Base-by-base conservation (phyloP, 2,888 invertebrate species). In the Trichogramma evanescens region DNA sequence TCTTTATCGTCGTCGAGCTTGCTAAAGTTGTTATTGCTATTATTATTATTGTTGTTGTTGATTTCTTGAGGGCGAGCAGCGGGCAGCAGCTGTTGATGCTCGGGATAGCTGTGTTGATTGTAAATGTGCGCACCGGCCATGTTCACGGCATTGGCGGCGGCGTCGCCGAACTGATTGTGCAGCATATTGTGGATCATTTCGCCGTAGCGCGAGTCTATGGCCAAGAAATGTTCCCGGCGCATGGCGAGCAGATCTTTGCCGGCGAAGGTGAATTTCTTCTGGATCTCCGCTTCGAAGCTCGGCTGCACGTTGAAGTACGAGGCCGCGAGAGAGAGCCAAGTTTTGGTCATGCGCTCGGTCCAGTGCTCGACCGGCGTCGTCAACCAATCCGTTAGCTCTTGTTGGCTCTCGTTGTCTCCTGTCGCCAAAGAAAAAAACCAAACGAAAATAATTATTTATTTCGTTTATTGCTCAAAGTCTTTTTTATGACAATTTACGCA, bases 301-400 rank as follows among this genome's bases (percentile, higher is more conserved):
- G 72, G 13, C 70, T 69, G 58, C 74, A 74, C 26, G 13, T 72
- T 73, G 53, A 76, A 69, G 58, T 70, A 68, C 26, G 70, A 70
- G 4, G 75, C 73, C 0, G 75, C 74, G 6, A 68, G 72, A 67
- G 75, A 71, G 26, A 77, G 63, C 85, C 85, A 85, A 63, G 81
- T 80, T 58, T 81, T 78, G 48, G 84, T 82, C 70, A 85, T 85
- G 9, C 81, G 81, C 59, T 81, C 80, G 65, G 73, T 81, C 85
- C 85, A 85, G 10, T 81, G 78, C 63, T 74, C 72, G 44, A 84
- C 76, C 50, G 79, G 77, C 69, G 84, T 84, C 68, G 77, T 78
- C 62, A 79, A 79, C 84, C 84, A 85, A 50, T 81, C 81, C 9
- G 26, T 26, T 26, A 26, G 26, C 26, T 26, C 26, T 44, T 9